These are phyloP conservation scores for Sisor rabdophorus DNA, from an alignment of 2,113 vertebrate species.

Conservation along the genomic window DNA sequence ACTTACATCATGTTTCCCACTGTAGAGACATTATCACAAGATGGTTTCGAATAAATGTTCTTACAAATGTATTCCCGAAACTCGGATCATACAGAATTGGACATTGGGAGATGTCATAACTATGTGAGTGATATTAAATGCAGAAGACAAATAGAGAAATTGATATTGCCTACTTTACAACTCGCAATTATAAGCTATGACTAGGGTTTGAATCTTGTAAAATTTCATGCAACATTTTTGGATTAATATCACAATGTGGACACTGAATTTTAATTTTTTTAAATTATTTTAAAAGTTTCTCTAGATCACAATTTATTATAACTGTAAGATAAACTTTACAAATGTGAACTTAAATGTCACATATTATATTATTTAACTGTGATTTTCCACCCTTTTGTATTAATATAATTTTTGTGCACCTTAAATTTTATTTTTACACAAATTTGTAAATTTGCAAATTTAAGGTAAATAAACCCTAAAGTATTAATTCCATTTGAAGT, in stretches of 20 bases:
- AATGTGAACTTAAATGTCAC: too few species aligned
- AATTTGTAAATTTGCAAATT: background rate
- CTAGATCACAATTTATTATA: too few species aligned
- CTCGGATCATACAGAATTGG: background rate
- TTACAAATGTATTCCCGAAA: constrained; percentile 8
- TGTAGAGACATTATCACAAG: background rate
- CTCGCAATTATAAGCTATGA: background rate
- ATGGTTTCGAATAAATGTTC: background rate
- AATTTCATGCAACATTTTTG: too few species aligned
- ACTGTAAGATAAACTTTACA: too few species aligned
- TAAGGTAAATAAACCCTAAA: background rate
- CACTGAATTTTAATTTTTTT: background rate
- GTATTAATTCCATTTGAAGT: background rate
- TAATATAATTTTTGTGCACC: background rate
- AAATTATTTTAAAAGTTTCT: too few species aligned
- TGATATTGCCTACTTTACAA: too few species aligned
- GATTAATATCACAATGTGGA: background rate
- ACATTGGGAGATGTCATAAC: background rate
- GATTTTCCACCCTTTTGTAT: background rate
- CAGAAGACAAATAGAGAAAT: background rate
- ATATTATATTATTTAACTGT: background rate
- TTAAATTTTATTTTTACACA: background rate
- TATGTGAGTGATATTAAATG: background rate
- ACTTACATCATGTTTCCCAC: background rate
- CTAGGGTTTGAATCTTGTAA: too few species aligned